Conservation (phyloP, 1,140 invertebrate genomes). For the Zaprionus taronus region DNA sequence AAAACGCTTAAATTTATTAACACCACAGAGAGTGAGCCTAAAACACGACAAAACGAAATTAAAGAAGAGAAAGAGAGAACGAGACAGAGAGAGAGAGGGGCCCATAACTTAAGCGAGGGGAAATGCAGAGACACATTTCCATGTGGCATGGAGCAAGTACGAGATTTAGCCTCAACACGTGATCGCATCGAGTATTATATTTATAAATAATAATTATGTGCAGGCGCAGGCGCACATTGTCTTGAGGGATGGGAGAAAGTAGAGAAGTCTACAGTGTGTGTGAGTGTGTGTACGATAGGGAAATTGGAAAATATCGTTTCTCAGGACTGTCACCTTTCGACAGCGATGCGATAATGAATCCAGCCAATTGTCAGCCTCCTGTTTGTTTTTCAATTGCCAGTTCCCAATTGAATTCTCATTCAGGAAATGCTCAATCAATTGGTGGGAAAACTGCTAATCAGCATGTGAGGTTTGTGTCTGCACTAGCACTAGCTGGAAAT, state of each 20-base stretch:
- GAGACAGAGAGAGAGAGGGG: conserved; percentile 10
- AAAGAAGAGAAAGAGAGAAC: conserved; percentile 10
- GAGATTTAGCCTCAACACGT: conserved; percentile 66
- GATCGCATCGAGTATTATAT: conserved; percentile 59
- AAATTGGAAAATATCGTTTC: conserved; percentile 50
- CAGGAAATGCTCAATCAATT: conserved; percentile 56
- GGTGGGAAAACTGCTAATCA: conserved; percentile 54
- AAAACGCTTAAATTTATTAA: conserved; percentile 72
- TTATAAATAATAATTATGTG: conserved; percentile 79
- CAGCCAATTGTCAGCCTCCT: conserved; percentile 26
- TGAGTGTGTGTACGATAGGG: conserved; percentile 4
- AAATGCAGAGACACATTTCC: conserved; percentile 9
- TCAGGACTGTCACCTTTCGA: conserved; percentile 75
- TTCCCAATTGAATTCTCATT: conserved; percentile 63
- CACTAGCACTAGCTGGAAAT: background rate
- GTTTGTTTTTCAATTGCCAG: background rate
- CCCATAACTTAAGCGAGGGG: conserved; percentile 54
- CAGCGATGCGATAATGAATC: conserved; percentile 28
- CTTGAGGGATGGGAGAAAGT: conserved; percentile 41
- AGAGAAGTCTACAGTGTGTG: conserved; percentile 23
- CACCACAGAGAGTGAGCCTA: conserved; percentile 23
- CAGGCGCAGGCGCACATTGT: conserved; percentile 34
- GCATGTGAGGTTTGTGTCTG: conserved; percentile 19
- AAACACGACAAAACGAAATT: conserved; percentile 32
- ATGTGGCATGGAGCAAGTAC: conserved; percentile 14